A percentile compares a stretch with the other conserved stretches of the same genome.
phyloP scores from a whole-genome alignment of 2,113 vertebrate genomes.

The Setophaga petechia region DNA sequence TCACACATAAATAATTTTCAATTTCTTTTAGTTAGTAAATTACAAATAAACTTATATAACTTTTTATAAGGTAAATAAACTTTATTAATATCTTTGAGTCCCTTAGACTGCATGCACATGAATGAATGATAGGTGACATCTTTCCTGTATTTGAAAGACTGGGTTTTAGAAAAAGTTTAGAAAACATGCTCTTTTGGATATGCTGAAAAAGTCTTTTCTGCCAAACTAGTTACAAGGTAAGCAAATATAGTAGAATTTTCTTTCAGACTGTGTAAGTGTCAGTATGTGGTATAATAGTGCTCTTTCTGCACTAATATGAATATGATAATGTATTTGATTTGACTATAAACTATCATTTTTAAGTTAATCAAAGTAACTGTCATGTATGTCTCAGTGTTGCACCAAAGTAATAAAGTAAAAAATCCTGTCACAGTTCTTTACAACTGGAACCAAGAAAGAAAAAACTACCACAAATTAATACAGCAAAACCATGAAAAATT shows the following conservation, averaged over 20 bases:
- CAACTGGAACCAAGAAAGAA: not conserved
- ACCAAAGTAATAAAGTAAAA: not conserved
- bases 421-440: not conserved
- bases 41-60: not conserved
- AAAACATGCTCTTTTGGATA: not conserved
- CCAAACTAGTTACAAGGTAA: not conserved
- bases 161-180: not conserved
- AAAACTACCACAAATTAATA: not conserved
- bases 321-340: not conserved
- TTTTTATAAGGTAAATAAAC: not conserved
- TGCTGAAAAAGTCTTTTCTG: not conserved
- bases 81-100: not conserved
- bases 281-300: not conserved
- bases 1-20: not conserved
- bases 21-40: not conserved
- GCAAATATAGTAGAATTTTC: not conserved
- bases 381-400: not conserved
- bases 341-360: not conserved
- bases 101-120: not conserved
- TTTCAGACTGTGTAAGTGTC: not conserved
- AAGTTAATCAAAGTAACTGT: not conserved
- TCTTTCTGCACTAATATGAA: not conserved
- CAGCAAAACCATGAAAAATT: not conserved
- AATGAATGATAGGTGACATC: not conserved
- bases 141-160: not conserved